Evolutionary conservation across 2,888 invertebrate species (phyloP).

Genomic region (Girardia tigrina): DNA sequence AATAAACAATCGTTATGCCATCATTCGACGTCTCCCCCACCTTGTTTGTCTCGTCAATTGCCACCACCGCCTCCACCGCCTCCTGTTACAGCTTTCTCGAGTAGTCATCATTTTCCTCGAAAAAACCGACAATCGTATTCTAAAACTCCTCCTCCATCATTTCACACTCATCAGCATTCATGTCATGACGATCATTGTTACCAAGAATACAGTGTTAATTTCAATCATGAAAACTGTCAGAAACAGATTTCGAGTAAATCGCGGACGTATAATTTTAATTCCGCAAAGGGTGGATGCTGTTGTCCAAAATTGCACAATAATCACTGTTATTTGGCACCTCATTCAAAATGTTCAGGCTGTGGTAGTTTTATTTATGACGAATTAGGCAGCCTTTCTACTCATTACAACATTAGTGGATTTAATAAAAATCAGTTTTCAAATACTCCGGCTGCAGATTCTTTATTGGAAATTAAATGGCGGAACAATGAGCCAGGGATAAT

Average conservation of each 20-base stretch:
- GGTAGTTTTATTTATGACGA: conserved; percentile 5
- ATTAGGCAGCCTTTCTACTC: neutral
- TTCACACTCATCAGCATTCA: conserved; percentile 5
- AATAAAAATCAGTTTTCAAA: conserved; percentile 23
- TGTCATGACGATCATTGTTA: conserved; percentile 15
- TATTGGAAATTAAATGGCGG: conserved; percentile 5
- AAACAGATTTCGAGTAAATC: neutral
- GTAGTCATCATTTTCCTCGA: conserved; percentile 5
- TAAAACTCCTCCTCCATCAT: neutral
- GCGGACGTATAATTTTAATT: neutral
- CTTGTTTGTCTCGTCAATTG: neutral
- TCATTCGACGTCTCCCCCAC: conserved; percentile 2
- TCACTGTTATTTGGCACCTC: neutral
- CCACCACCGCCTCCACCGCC: neutral
- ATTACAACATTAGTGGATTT: conserved; percentile 12
- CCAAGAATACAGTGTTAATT: neutral
- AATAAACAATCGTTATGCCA: too few species aligned
- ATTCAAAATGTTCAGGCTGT: conserved; percentile 17
- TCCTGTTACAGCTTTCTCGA: neutral
- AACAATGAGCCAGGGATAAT: neutral
- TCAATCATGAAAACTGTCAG: conserved; percentile 9
- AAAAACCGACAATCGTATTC: conserved; percentile 9
- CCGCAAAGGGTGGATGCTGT: neutral
- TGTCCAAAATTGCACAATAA: conserved; percentile 8
- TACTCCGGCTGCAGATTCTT: conserved; percentile 15